These are phyloP conservation scores for Maconellicoccus hirsutus DNA, from an alignment of 1,140 invertebrate genomes.

Conservation along the genomic window DNA sequence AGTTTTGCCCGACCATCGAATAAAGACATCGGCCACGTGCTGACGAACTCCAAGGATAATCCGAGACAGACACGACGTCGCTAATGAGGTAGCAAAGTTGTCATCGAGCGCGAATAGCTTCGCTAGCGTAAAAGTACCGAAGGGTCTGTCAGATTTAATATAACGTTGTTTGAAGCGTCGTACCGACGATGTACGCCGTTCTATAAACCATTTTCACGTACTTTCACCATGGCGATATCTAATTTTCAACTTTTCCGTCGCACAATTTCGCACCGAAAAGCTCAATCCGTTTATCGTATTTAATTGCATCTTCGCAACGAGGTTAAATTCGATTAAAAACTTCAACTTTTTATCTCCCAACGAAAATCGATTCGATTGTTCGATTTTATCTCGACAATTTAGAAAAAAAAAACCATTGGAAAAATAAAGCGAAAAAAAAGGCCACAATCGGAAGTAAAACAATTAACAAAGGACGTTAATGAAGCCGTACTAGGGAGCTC, in stretches of 20 bases:
- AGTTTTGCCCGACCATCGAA: too few species aligned
- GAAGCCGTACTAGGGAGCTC: constrained; percentile 7
- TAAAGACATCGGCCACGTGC: constrained; percentile 15
- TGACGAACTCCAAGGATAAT: neutral
- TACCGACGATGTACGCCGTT: neutral
- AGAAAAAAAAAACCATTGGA: neutral
- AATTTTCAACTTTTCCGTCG: neutral
- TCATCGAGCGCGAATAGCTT: constrained; percentile 12
- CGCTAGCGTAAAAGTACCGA: neutral
- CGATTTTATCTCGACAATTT: constrained; percentile 2
- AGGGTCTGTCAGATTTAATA: constrained; percentile 17
- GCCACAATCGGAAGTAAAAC: constrained; percentile 5
- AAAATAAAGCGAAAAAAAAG: neutral
- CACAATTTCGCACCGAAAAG: neutral
- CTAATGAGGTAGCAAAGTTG: constrained; percentile 22
- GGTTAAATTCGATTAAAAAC: too few species aligned
- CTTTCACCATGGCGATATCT: neutral
- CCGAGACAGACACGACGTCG: constrained; percentile 7
- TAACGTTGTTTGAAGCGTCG: neutral
- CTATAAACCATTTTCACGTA: neutral
- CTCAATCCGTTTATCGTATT: neutral
- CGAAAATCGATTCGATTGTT: neutral
- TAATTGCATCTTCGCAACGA: neutral
- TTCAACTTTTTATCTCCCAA: too few species aligned
- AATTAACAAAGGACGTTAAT: constrained; percentile 19